These are phyloP conservation scores for Drosophila mauritiana DNA, from an alignment of 1,140 invertebrate species.

Conservation along the genomic window DNA sequence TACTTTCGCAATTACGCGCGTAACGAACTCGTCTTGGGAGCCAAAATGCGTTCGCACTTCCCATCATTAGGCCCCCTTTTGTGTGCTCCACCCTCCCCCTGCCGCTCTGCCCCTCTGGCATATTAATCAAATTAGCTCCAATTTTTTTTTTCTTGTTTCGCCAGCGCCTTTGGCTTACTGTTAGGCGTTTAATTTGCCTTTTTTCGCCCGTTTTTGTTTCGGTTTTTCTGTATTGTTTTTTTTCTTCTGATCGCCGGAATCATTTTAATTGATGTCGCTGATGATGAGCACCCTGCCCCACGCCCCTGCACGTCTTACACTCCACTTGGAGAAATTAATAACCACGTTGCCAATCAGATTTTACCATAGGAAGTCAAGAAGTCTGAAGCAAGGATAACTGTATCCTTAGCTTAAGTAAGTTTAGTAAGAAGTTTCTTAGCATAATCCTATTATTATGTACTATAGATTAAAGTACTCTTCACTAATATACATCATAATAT, in stretches of 20 bases:
- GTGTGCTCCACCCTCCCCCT: not conserved
- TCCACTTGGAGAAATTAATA: slow-evolving; percentile 1
- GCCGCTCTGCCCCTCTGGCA: slow-evolving; percentile 29
- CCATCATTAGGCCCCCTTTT: slow-evolving; percentile 67
- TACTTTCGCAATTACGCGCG: slow-evolving; percentile 77
- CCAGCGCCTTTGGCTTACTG: slow-evolving; percentile 52
- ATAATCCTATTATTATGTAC: too few relatives aligned
- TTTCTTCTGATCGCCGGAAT: slow-evolving; percentile 57
- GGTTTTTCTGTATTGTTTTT: slow-evolving; percentile 11
- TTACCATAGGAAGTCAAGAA: too few relatives aligned
- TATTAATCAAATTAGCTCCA: slow-evolving; percentile 81
- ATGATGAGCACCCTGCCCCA: slow-evolving; percentile 28
- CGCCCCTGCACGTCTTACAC: not conserved
- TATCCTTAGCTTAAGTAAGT: too few relatives aligned
- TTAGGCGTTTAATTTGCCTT: slow-evolving; percentile 57
- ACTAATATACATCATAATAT: too few relatives aligned
- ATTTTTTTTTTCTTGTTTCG: slow-evolving; percentile 50
- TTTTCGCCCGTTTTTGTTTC: slow-evolving; percentile 29
- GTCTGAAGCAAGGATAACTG: too few relatives aligned
- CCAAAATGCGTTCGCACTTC: slow-evolving; percentile 73
- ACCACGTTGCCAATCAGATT: too few relatives aligned
- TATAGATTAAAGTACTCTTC: too few relatives aligned
- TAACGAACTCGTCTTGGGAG: slow-evolving; percentile 66
- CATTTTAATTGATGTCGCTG: slow-evolving; percentile 75
- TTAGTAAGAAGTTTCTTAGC: too few relatives aligned